phyloP scores from a whole-genome alignment of 1,140 invertebrate species.

The Heterodera carotae region DNA sequence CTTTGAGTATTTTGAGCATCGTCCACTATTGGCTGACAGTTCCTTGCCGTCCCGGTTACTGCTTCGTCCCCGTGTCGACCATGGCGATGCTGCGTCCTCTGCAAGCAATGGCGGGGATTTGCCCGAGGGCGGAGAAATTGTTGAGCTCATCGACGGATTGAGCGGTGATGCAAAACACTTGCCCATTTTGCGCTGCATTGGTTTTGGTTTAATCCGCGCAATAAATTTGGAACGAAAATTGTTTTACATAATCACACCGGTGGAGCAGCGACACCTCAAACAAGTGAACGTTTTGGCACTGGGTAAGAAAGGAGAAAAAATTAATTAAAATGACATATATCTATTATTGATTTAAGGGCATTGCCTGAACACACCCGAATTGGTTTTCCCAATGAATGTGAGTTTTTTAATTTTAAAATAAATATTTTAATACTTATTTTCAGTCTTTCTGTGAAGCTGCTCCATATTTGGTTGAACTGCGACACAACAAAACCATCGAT shows the following conservation, averaged over 20 bases:
- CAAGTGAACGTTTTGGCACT: constrained; percentile 39
- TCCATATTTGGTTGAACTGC: constrained; percentile 34
- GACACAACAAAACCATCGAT: constrained; percentile 4
- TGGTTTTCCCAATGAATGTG: constrained; percentile 22
- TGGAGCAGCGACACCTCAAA: constrained; percentile 22
- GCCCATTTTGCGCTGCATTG: constrained; percentile 35
- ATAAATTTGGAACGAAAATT: constrained; percentile 35
- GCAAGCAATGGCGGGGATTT: neutral
- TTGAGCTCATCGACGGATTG: neutral
- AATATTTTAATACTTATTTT: too few relatives aligned
- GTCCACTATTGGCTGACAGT: constrained; percentile 5
- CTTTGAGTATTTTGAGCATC: constrained; percentile 19
- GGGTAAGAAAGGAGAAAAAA: constrained; percentile 2
- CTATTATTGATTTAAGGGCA: neutral
- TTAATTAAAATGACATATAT: neutral
- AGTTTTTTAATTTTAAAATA: constrained; percentile 8
- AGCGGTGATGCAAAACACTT: neutral
- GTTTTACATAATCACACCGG: constrained; percentile 45
- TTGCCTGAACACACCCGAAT: constrained; percentile 24
- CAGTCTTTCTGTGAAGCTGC: constrained; percentile 9
- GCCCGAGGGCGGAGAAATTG: neutral
- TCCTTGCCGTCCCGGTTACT: constrained; percentile 13
- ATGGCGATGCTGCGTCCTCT: neutral
- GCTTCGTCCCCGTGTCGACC: constrained; percentile 4
- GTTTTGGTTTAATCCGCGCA: constrained; percentile 36